Evolutionary conservation across 2,113 vertebrate species (phyloP).

Genomic region (Mellivora capensis): DNA sequence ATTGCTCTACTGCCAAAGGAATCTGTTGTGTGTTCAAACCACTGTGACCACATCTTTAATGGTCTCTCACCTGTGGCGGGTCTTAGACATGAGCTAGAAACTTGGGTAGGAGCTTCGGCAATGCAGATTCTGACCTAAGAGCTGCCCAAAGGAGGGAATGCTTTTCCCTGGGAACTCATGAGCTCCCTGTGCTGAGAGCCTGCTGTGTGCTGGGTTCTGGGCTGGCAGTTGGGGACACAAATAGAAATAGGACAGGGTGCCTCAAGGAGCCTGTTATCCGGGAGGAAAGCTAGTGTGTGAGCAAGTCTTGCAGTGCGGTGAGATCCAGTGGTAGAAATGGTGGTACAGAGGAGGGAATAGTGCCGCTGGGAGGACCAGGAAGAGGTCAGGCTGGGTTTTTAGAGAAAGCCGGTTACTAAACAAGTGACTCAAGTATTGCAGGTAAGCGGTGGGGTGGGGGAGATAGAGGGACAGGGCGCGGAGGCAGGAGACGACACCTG

Average conservation of each 20-base stretch:
- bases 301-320: background rate
- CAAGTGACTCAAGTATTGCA: background rate
- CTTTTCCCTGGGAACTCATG: background rate
- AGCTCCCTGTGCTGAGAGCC: background rate
- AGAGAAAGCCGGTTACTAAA: background rate
- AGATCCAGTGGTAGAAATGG: background rate
- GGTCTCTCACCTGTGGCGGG: background rate
- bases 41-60: background rate
- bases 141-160: background rate
- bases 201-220: background rate
- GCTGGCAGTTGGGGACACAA: background rate
- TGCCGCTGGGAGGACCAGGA: background rate
- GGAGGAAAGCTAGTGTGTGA: background rate
- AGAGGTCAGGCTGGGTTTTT: background rate
- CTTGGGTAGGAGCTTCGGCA: background rate
- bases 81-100: background rate
- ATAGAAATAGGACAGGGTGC: background rate
- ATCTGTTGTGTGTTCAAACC: background rate
- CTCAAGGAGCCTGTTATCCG: background rate
- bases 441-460: too few species aligned
- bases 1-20: background rate
- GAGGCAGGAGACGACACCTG: rapidly evolving
- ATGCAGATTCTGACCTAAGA: background rate
- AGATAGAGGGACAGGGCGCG: background rate
- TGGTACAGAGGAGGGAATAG: background rate